phyloP scores from a whole-genome alignment of 2,888 invertebrate genomes.

The Linyphia triangularis region DNA sequence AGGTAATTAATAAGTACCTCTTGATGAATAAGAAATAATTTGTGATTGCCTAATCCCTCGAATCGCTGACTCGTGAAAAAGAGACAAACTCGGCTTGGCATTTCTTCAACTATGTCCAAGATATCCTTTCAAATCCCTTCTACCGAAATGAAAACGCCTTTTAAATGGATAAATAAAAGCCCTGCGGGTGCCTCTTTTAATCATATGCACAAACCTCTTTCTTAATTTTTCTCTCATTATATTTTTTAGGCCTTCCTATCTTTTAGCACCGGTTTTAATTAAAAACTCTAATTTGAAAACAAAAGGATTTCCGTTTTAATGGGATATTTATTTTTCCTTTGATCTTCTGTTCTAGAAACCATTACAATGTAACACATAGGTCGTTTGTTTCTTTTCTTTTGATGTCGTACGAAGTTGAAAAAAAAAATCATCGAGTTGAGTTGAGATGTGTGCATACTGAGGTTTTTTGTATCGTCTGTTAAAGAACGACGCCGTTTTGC shows the following conservation, averaged over 20 bases:
- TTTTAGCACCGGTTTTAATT: slow-evolving; percentile 33
- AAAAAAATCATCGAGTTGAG: not conserved
- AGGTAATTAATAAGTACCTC: not conserved
- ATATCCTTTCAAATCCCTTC: not conserved
- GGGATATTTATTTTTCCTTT: slow-evolving; percentile 21
- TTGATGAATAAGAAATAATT: not conserved
- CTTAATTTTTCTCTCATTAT: slow-evolving; percentile 31
- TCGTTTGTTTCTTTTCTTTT: not conserved
- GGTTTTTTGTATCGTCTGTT: too few species aligned
- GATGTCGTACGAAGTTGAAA: not conserved
- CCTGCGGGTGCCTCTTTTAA: not conserved
- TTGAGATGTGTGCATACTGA: too few species aligned
- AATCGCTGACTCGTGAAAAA: not conserved
- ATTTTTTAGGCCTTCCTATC: not conserved
- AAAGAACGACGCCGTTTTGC: too few species aligned
- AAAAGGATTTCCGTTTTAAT: slow-evolving; percentile 29
- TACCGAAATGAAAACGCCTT: slow-evolving; percentile 2
- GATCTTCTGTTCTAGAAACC: not conserved
- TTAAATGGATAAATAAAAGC: slow-evolving; percentile 5
- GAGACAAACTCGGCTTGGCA: not conserved
- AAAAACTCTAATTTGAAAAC: slow-evolving; percentile 51
- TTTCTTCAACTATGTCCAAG: not conserved
- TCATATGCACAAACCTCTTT: not conserved
- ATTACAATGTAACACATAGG: not conserved
- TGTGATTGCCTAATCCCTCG: not conserved